phyloP scores from a whole-genome alignment of 2,113 vertebrate species.

The Odocoileus virginianus region DNA sequence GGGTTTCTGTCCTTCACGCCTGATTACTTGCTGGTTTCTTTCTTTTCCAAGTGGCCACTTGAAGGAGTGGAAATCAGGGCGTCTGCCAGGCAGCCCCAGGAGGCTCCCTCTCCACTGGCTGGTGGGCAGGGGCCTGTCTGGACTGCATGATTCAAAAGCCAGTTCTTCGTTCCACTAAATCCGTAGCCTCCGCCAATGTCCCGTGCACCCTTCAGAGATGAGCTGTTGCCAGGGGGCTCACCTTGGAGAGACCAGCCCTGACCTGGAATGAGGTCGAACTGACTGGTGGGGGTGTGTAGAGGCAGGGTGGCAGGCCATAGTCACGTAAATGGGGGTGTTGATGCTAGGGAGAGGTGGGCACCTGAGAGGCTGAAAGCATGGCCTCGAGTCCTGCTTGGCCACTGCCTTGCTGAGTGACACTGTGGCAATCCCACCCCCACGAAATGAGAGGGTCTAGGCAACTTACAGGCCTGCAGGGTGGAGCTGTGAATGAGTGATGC shows the following conservation, averaged over 20 bases:
- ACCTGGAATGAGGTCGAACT: not conserved
- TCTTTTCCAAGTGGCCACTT: conserved; percentile 68
- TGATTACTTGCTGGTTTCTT: conserved; percentile 76
- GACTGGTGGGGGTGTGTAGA: fast-evolving
- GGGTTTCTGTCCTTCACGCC: conserved; percentile 61
- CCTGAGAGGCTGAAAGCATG: fast-evolving
- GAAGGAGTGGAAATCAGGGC: conserved; percentile 75
- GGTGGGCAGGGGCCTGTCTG: conserved; percentile 17
- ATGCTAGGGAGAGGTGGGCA: not conserved
- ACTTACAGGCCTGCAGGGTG: not conserved
- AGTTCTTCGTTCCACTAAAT: not conserved
- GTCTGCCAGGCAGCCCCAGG: conserved; percentile 63
- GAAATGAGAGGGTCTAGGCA: not conserved
- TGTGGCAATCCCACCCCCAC: not conserved
- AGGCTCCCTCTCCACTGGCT: conserved; percentile 51
- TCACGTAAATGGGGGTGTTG: not conserved
- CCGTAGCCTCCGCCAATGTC: not conserved
- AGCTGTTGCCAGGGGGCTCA: not conserved
- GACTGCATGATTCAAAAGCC: conserved; percentile 69
- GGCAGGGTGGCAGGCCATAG: not conserved
- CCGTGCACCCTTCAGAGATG: not conserved
- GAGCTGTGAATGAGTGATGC: not conserved
- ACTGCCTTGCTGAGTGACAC: not conserved
- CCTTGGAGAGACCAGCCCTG: not conserved
- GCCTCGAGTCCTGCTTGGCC: not conserved